These are phyloP conservation scores for Rhodophaea formosa DNA, from an alignment of 2,888 invertebrate species.

Conservation along the genomic window DNA sequence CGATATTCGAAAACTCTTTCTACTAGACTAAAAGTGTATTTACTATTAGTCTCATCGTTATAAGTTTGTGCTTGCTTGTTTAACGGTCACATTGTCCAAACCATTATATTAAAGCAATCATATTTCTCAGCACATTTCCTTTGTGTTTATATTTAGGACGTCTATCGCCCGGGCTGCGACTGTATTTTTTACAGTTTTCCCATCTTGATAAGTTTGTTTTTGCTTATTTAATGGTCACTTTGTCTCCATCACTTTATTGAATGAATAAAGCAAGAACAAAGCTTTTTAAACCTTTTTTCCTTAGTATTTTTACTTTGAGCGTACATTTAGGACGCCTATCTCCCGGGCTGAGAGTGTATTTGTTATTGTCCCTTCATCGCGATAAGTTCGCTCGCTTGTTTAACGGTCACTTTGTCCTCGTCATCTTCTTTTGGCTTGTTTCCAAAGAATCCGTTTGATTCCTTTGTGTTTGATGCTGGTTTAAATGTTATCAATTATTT, in stretches of 20 bases:
- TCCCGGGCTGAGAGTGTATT: neutral
- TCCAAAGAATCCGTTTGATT: constrained; percentile 1
- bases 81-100: too few relatives aligned
- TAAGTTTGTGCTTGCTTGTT: too few relatives aligned
- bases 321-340: neutral
- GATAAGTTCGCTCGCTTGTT: constrained; percentile 6
- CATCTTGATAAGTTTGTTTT: neutral
- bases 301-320: neutral
- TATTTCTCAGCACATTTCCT: neutral
- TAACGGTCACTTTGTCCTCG: constrained; percentile 1
- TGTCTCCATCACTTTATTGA: constrained; percentile 3
- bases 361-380: neutral
- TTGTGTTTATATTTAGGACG: neutral
- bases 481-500: neutral
- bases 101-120: too few relatives aligned
- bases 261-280: too few relatives aligned
- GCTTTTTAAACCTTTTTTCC: too few relatives aligned
- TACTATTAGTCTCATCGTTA: too few relatives aligned
- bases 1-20: too few relatives aligned
- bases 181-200: constrained; percentile 2
- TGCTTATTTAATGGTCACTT: constrained; percentile 1
- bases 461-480: constrained; percentile 2
- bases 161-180: neutral
- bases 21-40: too few relatives aligned
- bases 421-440: neutral